A percentile compares a stretch with the other conserved stretches of the same genome.
Conservation (phyloP, 2,113 vertebrate genomes). For the Nasalis larvatus region DNA sequence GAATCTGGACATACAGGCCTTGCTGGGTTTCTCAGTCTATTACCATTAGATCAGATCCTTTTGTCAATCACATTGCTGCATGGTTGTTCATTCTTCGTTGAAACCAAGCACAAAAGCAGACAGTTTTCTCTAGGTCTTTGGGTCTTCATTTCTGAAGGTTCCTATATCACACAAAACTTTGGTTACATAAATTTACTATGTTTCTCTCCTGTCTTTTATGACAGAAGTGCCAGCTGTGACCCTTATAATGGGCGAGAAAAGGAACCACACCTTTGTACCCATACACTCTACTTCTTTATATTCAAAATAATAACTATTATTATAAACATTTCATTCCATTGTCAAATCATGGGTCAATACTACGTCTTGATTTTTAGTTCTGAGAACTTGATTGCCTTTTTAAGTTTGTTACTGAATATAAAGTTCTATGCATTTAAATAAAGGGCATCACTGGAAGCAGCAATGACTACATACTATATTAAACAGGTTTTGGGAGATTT, state of each 20-base stretch:
- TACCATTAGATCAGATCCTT: neutral
- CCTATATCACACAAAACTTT: neutral
- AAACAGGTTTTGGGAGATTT: neutral
- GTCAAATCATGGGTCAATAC: neutral
- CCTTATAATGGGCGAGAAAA: neutral
- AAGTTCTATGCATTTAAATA: neutral
- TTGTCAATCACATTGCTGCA: neutral
- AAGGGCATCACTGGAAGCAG: neutral
- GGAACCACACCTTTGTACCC: neutral
- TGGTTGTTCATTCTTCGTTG: neutral
- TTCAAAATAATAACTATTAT: neutral
- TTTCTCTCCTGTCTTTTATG: neutral
- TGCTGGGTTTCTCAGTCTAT: neutral
- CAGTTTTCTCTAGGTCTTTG: neutral
- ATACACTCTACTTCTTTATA: neutral
- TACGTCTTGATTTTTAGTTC: neutral
- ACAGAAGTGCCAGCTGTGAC: neutral
- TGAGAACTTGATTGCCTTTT: neutral
- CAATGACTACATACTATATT: neutral
- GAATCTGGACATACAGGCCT: neutral
- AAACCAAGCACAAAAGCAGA: neutral
- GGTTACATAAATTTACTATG: neutral
- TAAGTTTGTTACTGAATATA: neutral
- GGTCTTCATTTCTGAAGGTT: neutral
- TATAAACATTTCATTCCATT: neutral